These are phyloP conservation scores for Mystacornis crossleyi DNA, from an alignment of 2,113 vertebrate species.

Conservation along the genomic window DNA sequence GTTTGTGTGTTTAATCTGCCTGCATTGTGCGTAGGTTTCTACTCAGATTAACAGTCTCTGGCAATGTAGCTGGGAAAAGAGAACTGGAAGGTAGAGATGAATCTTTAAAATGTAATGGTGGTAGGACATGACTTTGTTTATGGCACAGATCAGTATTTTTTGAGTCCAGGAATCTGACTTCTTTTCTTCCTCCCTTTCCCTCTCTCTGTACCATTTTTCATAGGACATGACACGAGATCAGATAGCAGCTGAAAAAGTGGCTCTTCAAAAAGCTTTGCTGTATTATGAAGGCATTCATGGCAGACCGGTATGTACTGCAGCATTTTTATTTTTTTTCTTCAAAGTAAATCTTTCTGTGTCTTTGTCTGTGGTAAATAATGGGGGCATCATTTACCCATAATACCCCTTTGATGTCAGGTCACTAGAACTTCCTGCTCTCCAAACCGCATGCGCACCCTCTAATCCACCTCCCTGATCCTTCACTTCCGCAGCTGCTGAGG, in stretches of 20 bases:
- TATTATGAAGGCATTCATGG: constrained; percentile 94
- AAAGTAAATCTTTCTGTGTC: not conserved
- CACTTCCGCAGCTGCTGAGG: not conserved
- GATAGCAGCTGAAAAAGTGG: constrained; percentile 91
- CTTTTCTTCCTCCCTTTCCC: not conserved
- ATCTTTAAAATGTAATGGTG: not conserved
- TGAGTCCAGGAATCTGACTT: not conserved
- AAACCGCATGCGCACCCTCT: not conserved
- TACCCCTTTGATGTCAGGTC: not conserved
- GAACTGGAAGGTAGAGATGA: not conserved
- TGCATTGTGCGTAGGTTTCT: not conserved
- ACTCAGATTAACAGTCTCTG: not conserved
- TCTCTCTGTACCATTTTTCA: constrained; percentile 12
- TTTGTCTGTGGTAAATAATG: not conserved
- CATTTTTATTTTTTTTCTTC: not conserved
- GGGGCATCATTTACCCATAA: not conserved
- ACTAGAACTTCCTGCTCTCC: not conserved
- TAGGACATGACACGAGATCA: constrained; percentile 98
- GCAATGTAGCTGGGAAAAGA: not conserved
- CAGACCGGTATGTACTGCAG: constrained; percentile 83
- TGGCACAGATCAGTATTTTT: not conserved
- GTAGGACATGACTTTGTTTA: not conserved
- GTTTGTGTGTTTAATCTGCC: not conserved
- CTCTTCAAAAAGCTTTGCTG: constrained; percentile 93
- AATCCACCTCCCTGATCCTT: not conserved